Evolutionary conservation across 2,888 invertebrate species (phyloP).

Genomic region (Euzetes globulus): DNA sequence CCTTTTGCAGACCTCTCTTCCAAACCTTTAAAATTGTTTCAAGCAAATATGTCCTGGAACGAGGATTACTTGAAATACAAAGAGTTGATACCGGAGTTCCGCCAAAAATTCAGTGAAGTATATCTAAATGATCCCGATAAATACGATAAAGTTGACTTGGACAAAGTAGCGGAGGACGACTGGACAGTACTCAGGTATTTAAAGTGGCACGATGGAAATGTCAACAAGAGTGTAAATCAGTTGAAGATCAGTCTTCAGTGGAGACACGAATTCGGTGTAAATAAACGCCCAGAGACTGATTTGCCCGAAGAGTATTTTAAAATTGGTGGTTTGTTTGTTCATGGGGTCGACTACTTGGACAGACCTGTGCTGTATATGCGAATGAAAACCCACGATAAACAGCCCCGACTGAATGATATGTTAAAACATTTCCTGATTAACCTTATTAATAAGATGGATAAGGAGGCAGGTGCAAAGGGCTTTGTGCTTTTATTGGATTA

Average conservation of each 20-base stretch:
- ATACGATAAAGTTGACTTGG: constrained; percentile 47
- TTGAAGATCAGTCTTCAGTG: constrained; percentile 46
- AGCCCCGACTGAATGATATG: too few species aligned
- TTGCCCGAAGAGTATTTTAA: constrained; percentile 45
- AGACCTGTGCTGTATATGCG: neutral
- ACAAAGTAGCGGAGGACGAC: constrained; percentile 44
- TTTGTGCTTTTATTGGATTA: constrained; percentile 29
- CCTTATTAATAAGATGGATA: constrained; percentile 23
- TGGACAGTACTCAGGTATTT: constrained; percentile 45
- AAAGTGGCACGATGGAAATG: constrained; percentile 42
- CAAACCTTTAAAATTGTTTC: too few species aligned
- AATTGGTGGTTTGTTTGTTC: constrained; percentile 45
- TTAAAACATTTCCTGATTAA: too few species aligned
- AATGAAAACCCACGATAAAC: too few species aligned
- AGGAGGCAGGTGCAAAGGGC: constrained; percentile 8
- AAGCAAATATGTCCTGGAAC: too few species aligned
- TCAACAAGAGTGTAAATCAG: constrained; percentile 45
- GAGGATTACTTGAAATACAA: too few species aligned
- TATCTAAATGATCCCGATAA: constrained; percentile 41
- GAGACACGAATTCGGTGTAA: constrained; percentile 44
- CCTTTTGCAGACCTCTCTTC: too few species aligned
- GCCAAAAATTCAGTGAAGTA: too few species aligned
- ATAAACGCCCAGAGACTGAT: constrained; percentile 41
- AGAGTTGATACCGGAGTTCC: too few species aligned
- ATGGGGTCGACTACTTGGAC: constrained; percentile 46